phyloP scores from a whole-genome alignment of 2,113 vertebrate species.

The Piprites chloris region DNA sequence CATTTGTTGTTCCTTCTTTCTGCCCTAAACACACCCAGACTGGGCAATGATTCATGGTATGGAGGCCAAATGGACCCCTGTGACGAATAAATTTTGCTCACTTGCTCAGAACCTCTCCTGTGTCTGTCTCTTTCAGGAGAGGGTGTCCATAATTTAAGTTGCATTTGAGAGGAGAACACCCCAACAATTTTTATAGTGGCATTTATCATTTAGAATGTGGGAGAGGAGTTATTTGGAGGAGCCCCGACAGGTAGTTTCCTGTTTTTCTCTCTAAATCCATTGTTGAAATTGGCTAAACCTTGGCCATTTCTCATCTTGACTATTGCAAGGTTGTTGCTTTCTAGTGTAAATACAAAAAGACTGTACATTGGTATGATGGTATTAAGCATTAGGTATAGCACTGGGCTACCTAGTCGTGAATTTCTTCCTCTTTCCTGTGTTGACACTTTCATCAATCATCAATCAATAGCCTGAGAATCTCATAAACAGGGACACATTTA shows the following conservation, averaged over 20 bases:
- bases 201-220: constrained; percentile 26
- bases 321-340: constrained; percentile 1
- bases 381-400: neutral
- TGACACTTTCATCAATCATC: neutral
- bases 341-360: neutral
- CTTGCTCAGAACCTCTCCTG: neutral
- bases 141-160: constrained; percentile 6
- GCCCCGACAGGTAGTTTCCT: neutral
- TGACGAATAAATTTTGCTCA: constrained; percentile 17
- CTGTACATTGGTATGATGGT: neutral
- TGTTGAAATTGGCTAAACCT: constrained; percentile 38
- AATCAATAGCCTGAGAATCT: neutral
- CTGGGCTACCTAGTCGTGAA: neutral
- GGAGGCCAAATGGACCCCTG: neutral
- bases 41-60: neutral
- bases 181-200: constrained; percentile 1
- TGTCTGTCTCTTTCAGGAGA: constrained; percentile 13
- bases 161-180: constrained; percentile 18
- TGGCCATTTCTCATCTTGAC: constrained; percentile 21
- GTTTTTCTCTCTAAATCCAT: neutral
- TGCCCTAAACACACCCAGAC: neutral
- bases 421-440: neutral
- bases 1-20: constrained; percentile 24
- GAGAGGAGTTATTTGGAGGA: constrained; percentile 6
- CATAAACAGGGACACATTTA: neutral